A percentile compares a stretch with the other conserved stretches of the same genome.
phyloP scores from a whole-genome alignment of 2,888 invertebrate genomes.

The Xanthia icteritia region DNA sequence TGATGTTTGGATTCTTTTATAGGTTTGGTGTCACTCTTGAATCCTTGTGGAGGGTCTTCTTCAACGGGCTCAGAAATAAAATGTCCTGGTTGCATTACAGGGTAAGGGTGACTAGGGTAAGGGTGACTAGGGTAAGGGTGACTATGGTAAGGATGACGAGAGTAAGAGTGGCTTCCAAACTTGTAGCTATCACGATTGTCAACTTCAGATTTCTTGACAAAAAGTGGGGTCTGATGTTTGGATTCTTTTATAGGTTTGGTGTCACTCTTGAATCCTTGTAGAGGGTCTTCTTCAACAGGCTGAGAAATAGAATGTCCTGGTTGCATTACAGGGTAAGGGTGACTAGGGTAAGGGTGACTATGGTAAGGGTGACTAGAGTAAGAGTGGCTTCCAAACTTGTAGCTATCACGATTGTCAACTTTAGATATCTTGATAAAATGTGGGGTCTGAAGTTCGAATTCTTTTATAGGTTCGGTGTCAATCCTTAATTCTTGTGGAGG shows the following conservation, averaged over 20 bases:
- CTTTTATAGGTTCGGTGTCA: not conserved
- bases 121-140: too few species aligned
- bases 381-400: not conserved
- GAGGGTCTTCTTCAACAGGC: too few species aligned
- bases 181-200: too few species aligned
- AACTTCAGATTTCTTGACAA: too few species aligned
- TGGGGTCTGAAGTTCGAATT: not conserved
- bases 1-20: too few species aligned
- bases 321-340: constrained; percentile 1
- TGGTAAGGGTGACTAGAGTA: not conserved
- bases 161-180: too few species aligned
- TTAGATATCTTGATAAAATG: constrained; percentile 5
- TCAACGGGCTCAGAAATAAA: not conserved
- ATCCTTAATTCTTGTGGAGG: not conserved
- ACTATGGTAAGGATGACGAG: too few species aligned
- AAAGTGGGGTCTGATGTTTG: too few species aligned
- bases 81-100: not conserved
- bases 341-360: not conserved
- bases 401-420: not conserved
- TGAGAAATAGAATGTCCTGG: not conserved
- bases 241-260: too few species aligned
- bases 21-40: too few species aligned
- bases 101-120: constrained; percentile 10
- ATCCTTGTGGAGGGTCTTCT: too few species aligned
- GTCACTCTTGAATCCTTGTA: too few species aligned